A percentile compares a stretch with the other conserved stretches of the same genome.
Evolutionary conservation across 2,797 vertebrate genomes (phyloP).

Genomic region (Phoxinus dragarum): DNA sequence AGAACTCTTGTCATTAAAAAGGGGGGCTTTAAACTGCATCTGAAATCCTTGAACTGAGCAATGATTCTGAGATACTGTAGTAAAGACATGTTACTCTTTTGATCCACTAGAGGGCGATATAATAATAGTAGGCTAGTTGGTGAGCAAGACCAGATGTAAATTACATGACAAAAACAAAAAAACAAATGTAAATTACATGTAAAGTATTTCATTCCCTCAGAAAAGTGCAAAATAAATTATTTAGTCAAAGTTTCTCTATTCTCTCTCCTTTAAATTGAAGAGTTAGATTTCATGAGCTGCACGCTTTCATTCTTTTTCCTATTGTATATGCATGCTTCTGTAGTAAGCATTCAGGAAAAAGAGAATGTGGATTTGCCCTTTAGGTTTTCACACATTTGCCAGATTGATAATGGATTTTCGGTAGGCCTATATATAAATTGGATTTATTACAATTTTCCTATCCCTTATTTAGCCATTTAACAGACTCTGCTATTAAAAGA

Average conservation of each 20-base stretch:
- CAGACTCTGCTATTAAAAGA: not conserved
- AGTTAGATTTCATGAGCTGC: not conserved
- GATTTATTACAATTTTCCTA: not conserved
- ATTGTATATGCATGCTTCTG: not conserved
- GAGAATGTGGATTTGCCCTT: not conserved
- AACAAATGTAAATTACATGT: not conserved
- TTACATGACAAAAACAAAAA: not conserved
- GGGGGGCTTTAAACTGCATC: not conserved
- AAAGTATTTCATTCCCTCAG: not conserved
- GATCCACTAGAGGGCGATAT: slow-evolving; percentile 10
- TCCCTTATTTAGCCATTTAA: not conserved
- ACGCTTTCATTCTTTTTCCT: not conserved
- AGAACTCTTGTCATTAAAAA: not conserved
- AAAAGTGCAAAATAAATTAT: not conserved
- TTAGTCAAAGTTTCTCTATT: not conserved
- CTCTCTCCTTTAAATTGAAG: not conserved
- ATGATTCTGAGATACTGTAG: not conserved
- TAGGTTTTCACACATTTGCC: not conserved
- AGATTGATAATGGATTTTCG: not conserved
- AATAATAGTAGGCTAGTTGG: not conserved
- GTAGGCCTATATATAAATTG: not conserved
- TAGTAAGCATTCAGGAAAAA: not conserved
- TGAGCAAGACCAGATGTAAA: not conserved
- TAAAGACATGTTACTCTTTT: not conserved
- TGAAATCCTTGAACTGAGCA: not conserved